phyloP scores from a whole-genome alignment of 2,797 vertebrate genomes.

The Notolabrus celidotus region DNA sequence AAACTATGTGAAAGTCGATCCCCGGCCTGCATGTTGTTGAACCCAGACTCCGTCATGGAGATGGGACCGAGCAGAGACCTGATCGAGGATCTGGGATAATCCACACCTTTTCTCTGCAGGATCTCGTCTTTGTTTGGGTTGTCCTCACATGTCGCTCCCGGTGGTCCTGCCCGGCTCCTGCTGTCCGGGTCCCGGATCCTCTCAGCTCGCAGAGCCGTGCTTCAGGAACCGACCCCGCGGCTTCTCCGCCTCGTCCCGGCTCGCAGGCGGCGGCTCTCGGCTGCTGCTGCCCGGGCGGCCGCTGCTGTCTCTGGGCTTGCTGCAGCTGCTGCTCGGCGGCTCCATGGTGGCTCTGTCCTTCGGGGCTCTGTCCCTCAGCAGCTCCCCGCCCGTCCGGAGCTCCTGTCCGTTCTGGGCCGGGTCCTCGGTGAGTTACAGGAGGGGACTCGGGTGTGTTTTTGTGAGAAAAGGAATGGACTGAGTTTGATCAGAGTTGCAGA shows the following conservation, averaged over 20 bases:
- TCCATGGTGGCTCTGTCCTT: slow-evolving; percentile 89
- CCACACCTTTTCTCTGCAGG: no score
- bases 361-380: slow-evolving; percentile 88
- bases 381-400: slow-evolving; percentile 86
- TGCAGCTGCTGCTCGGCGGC: slow-evolving; percentile 90
- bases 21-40: neutral
- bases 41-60: slow-evolving; percentile 1
- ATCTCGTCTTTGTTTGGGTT: neutral
- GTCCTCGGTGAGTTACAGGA: slow-evolving; percentile 85
- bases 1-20: slow-evolving; percentile 3
- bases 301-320: slow-evolving; percentile 86
- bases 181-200: slow-evolving; percentile 81
- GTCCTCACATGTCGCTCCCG: slow-evolving; percentile 57
- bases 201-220: slow-evolving; percentile 64
- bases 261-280: slow-evolving; percentile 56
- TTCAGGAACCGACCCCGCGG: slow-evolving; percentile 69
- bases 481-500: no score
- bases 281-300: slow-evolving; percentile 82
- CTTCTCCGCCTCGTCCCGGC: slow-evolving; percentile 43
- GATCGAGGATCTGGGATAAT: no score
- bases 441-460: neutral
- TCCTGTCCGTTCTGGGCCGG: slow-evolving; percentile 91
- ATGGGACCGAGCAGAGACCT: neutral
- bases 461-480: neutral
- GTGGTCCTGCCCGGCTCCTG: slow-evolving; percentile 88